Conservation (phyloP, 2,888 invertebrate genomes). For the Cerastis rubricosa region DNA sequence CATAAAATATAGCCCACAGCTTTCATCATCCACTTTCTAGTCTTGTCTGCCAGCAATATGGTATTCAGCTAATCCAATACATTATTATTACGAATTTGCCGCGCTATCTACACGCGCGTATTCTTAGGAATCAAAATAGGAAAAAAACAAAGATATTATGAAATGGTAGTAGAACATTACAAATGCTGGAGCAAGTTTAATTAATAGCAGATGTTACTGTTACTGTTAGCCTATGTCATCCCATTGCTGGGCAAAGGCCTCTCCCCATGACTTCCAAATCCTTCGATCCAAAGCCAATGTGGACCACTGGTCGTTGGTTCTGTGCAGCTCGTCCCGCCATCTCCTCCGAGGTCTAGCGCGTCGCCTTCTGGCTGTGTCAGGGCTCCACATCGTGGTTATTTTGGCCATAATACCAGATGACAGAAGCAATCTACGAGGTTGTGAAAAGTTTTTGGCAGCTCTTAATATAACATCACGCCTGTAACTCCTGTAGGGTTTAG, state of each 20-base stretch:
- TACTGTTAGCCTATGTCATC: too few relatives aligned
- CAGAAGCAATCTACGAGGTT: not conserved
- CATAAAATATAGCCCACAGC: slow-evolving; percentile 37
- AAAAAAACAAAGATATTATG: not conserved
- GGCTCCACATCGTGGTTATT: too few relatives aligned
- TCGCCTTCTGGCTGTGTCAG: too few relatives aligned
- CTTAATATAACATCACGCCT: not conserved
- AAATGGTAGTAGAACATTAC: not conserved
- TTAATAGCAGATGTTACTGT: too few relatives aligned
- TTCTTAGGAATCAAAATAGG: slow-evolving; percentile 8
- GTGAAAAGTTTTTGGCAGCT: not conserved
- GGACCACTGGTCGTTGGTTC: too few relatives aligned
- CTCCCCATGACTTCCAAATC: too few relatives aligned
- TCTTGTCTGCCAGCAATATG: slow-evolving; percentile 22
- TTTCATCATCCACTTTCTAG: slow-evolving; percentile 56
- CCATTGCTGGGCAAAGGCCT: too few relatives aligned
- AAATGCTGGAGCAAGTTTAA: not conserved
- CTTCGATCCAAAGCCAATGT: too few relatives aligned
- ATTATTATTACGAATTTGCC: slow-evolving; percentile 52
- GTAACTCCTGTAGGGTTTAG: not conserved
- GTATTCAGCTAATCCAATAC: slow-evolving; percentile 33
- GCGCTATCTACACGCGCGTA: slow-evolving; percentile 38
- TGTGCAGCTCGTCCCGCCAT: too few relatives aligned
- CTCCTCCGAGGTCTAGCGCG: too few relatives aligned
- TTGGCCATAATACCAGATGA: not conserved